Conservation (phyloP, 2,113 vertebrate species). For the Panthera tigris region DNA sequence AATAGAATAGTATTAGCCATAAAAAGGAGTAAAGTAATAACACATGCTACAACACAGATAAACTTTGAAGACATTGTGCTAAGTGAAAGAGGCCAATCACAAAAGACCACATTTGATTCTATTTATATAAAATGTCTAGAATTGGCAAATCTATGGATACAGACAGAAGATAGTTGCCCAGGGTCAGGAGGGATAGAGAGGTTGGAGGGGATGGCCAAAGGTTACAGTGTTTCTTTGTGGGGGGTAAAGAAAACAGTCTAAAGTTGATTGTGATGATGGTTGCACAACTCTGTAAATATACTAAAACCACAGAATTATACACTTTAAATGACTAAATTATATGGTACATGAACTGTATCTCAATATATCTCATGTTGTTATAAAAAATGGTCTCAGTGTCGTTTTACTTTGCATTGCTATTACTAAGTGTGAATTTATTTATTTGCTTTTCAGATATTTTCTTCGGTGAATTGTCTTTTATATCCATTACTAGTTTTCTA, state of each 20-base stretch:
- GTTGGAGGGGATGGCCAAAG: neutral
- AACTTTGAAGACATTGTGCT: neutral
- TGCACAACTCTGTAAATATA: neutral
- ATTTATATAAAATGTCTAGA: neutral
- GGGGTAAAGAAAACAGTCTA: neutral
- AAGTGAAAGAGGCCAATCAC: neutral
- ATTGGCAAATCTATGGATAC: neutral
- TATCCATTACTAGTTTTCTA: neutral
- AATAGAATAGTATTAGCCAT: neutral
- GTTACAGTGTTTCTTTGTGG: neutral
- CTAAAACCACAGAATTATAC: neutral
- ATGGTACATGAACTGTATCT: neutral
- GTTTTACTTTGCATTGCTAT: neutral
- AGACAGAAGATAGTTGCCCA: neutral
- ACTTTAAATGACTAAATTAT: neutral
- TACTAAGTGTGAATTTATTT: slow-evolving; percentile 13
- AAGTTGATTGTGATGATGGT: neutral
- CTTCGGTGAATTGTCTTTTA: neutral
- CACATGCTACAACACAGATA: neutral
- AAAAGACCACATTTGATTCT: neutral
- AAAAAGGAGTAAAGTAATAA: neutral
- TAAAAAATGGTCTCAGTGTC: neutral
- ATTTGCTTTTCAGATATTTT: neutral
- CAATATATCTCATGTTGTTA: neutral
- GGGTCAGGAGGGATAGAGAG: neutral